phyloP scores from a whole-genome alignment of 2,888 invertebrate genomes.

The Macrosoma leucophasiata region DNA sequence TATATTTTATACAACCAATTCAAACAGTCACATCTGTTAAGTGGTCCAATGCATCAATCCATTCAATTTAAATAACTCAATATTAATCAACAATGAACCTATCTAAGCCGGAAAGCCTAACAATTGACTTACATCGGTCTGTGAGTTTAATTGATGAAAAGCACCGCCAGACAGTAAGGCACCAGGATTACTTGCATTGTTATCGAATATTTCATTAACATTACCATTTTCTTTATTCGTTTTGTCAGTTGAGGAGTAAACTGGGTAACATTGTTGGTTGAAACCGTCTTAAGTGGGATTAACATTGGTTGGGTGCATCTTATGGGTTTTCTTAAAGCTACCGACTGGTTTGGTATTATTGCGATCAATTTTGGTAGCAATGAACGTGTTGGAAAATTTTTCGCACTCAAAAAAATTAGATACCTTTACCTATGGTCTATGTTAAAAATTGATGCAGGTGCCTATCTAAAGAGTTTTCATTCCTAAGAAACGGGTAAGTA shows the following conservation, averaged over 20 bases:
- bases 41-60: slow-evolving; percentile 11
- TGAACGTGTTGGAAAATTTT: too few relatives aligned
- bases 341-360: slow-evolving; percentile 17
- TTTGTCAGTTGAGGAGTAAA: slow-evolving; percentile 53
- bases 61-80: slow-evolving; percentile 21
- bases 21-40: slow-evolving; percentile 16
- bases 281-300: slow-evolving; percentile 47
- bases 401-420: too few relatives aligned
- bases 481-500: too few relatives aligned
- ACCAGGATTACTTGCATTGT: slow-evolving; percentile 48
- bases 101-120: slow-evolving; percentile 28
- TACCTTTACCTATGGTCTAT: too few relatives aligned
- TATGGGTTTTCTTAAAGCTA: slow-evolving; percentile 25
- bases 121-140: slow-evolving; percentile 23
- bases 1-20: too few relatives aligned
- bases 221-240: slow-evolving; percentile 36
- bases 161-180: slow-evolving; percentile 49
- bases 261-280: slow-evolving; percentile 45
- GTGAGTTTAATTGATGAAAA: slow-evolving; percentile 22
- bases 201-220: slow-evolving; percentile 51
- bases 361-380: slow-evolving; percentile 13
- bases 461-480: too few relatives aligned
- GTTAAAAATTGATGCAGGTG: too few relatives aligned
- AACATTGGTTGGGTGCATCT: slow-evolving; percentile 24
- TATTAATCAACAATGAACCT: slow-evolving; percentile 24